Evolutionary conservation across 2,113 vertebrate species (phyloP).

Genomic region (Triplophysa tibetana): DNA sequence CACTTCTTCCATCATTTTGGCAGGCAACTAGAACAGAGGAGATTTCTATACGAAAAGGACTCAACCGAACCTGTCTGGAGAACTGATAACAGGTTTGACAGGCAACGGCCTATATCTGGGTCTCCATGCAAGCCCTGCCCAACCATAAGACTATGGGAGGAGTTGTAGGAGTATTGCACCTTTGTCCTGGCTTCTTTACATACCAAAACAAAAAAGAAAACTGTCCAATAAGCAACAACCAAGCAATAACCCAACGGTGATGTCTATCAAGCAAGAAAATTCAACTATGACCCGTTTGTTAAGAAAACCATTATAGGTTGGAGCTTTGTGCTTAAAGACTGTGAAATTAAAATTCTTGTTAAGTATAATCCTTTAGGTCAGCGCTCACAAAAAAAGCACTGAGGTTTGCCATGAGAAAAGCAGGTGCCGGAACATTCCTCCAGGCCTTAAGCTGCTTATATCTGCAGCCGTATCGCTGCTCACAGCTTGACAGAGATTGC

Average conservation of each 20-base stretch:
- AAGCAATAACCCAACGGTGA: neutral
- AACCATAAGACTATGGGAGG: neutral
- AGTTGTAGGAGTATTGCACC: neutral
- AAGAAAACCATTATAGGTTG: neutral
- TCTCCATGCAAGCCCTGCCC: conserved; percentile 15
- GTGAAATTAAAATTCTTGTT: conserved; percentile 67
- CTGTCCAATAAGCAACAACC: neutral
- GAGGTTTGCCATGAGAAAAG: conserved; percentile 57
- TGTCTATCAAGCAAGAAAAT: neutral
- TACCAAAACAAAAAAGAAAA: neutral
- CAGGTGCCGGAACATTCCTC: conserved; percentile 71
- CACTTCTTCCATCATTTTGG: conserved; percentile 97
- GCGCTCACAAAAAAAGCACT: conserved; percentile 22
- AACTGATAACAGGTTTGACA: conserved; percentile 42
- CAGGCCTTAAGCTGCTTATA: conserved; percentile 74
- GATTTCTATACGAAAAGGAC: neutral
- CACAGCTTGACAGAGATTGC: neutral
- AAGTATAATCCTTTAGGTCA: conserved; percentile 61
- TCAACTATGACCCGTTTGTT: neutral
- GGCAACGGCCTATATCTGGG: neutral
- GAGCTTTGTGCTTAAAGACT: conserved; percentile 52
- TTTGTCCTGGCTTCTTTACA: conserved; percentile 18
- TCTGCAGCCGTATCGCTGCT: conserved; percentile 2
- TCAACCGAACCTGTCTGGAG: conserved; percentile 1
- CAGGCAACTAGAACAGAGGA: neutral